Base-by-base conservation (phyloP, 1,140 invertebrate species). In the Drosophila bipectinata region DNA sequence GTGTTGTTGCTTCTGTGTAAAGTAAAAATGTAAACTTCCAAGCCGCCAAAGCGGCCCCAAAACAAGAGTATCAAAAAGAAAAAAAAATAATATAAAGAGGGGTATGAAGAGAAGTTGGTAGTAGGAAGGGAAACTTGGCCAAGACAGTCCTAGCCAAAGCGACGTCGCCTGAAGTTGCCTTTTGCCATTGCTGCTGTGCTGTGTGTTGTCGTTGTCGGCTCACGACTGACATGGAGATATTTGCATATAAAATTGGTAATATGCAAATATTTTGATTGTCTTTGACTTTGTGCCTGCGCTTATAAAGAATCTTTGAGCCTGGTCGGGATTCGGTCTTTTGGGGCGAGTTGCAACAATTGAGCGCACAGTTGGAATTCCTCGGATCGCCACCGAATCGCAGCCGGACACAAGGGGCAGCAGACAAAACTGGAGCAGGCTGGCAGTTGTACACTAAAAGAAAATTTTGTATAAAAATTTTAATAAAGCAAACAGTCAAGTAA, bases 241-340 rank as follows among this genome's bases (percentile, higher is more conserved):
- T 88, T 88, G 84, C 84, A 88, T 88, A 88, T 78, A 84, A 88
- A 88, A 88, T 88, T 88, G 84, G 84, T 88, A 84, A 88, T 88
- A 88, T 88, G 84, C 84, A 88, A 88, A 88, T 88, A 88, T 88
- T 88, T 88, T 88, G 83, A 88, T 88, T 88, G 84, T 88, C 84
- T 89, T 88, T 88, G 83, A 88, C 83, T 88, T 88, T 88, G 83
- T 83, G 83, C 79, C 66, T 69, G 83, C 83, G 83, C 83, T 88
- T 88, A 88, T 88, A 88, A 88, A 88, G 83, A 88, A 88, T 88
- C 83, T 88, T 88, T 85, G 67, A 77, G 80, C 82, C 75, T 76
- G 73, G 73, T 73, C 51, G 57, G 57, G 69, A 73, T 47, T 73
- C 57, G 71, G 55, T 63, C 69, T 30, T 39, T 61, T 41, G 26